Evolutionary conservation across 2,113 vertebrate species (phyloP).

Genomic region (Ciconia stormi): DNA sequence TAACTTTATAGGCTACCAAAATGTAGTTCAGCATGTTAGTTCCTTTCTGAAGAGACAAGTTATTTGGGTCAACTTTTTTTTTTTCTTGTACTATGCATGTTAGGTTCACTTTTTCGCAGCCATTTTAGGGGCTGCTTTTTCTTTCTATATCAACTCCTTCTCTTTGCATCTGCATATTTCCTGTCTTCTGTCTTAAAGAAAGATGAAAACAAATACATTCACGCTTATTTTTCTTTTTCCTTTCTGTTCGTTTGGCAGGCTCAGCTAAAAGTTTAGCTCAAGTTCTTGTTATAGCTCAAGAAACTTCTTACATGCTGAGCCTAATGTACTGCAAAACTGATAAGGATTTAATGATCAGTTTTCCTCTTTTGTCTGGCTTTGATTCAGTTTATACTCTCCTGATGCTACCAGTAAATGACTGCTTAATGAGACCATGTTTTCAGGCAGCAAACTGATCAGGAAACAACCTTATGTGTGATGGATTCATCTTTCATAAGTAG

Average conservation of each 20-base stretch:
- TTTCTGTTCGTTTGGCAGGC: neutral
- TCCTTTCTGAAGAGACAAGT: neutral
- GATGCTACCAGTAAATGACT: neutral
- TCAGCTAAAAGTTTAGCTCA: neutral
- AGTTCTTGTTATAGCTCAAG: neutral
- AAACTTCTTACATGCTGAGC: neutral
- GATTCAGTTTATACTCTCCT: neutral
- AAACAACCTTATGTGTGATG: neutral
- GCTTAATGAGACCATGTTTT: neutral
- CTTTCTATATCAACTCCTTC: neutral
- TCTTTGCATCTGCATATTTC: conserved; percentile 19
- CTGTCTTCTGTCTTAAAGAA: neutral
- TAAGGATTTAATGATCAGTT: neutral
- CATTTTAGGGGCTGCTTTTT: conserved; percentile 10
- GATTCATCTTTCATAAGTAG: conserved; percentile 13
- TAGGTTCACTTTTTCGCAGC: neutral
- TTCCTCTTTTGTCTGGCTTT: neutral
- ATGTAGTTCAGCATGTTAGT: neutral
- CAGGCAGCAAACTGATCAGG: neutral
- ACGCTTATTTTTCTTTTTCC: neutral
- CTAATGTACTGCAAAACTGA: neutral
- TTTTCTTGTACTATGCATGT: neutral
- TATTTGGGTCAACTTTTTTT: neutral
- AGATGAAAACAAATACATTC: conserved; percentile 15
- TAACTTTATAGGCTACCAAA: neutral